phyloP scores from a whole-genome alignment of 1,140 invertebrate species.

The Lepidotrigona ventralis region DNA sequence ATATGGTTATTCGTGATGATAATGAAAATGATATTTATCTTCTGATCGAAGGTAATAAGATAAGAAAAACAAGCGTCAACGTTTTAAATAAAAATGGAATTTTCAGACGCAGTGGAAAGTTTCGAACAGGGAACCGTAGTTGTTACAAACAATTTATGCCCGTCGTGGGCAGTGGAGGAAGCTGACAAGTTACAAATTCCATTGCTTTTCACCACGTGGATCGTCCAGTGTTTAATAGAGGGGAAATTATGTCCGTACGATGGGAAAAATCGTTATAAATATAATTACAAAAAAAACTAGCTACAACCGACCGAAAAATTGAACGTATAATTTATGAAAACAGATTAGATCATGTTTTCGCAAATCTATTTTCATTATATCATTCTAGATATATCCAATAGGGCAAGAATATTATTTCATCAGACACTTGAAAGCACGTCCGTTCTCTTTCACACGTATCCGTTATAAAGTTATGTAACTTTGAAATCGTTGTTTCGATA shows the following conservation, averaged over 20 bases:
- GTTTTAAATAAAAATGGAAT: neutral
- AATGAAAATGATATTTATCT: neutral
- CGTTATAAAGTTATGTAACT: slow-evolving; percentile 20
- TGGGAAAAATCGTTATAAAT: slow-evolving; percentile 64
- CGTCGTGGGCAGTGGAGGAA: slow-evolving; percentile 80
- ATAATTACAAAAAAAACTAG: slow-evolving; percentile 63
- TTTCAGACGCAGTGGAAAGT: slow-evolving; percentile 73
- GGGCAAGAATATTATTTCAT: slow-evolving; percentile 9
- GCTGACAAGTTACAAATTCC: slow-evolving; percentile 80
- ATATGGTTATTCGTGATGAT: neutral
- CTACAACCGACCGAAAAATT: neutral
- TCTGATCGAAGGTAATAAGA: neutral
- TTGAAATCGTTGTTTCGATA: neutral
- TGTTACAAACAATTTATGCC: slow-evolving; percentile 81
- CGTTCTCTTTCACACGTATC: slow-evolving; percentile 25
- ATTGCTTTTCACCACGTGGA: slow-evolving; percentile 82
- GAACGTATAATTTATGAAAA: neutral
- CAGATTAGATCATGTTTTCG: slow-evolving; percentile 8
- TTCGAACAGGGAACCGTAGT: slow-evolving; percentile 78
- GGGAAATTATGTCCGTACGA: slow-evolving; percentile 77
- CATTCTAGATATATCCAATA: slow-evolving; percentile 9
- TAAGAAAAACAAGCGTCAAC: neutral
- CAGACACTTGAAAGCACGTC: neutral
- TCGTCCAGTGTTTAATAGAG: slow-evolving; percentile 82
- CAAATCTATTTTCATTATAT: slow-evolving; percentile 16